Evolutionary conservation across 2,113 vertebrate species (phyloP), one percentile per base, ranked within the genome.

Genomic region (Ursus arctos): DNA sequence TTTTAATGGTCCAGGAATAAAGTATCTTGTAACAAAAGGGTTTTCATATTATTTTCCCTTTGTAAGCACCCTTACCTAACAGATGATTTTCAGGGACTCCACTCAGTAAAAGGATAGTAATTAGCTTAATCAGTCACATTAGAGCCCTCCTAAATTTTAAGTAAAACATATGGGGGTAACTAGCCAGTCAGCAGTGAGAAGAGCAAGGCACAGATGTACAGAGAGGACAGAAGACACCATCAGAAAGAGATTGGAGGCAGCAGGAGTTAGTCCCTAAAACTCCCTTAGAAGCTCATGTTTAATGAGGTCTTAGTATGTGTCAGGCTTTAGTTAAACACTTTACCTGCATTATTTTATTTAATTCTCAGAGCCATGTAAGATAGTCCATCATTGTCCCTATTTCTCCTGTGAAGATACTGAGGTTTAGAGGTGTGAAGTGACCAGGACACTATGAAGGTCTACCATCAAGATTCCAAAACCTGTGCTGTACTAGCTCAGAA

Each of bases 1-100:
- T 49, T 72, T 61, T 77, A 92, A 61, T 88, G 33, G 26, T 28
- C 87, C 61, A 43, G 36, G 36, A 94, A 81, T 91, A 49, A 92
- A 90, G 28, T 92, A 55, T 65, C 36, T 92, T 71, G 0, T 94
- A 76, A 91, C 69, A 93, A 80, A 83, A 88, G 5, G 0, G 5
- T 84, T 96, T 69, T 85, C 14, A 43, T 86, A 77, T 71, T 86
- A 47, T 61, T 85, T 96, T 49, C 31, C 31, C 36, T 92, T 95
- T 91, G 33, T 59, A 10, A 87, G 33, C 74, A 72, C 28, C 19
- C 24, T 84, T 76, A 55, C 11, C 24, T 79, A 61, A 80, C 67
- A 96, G 22, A 72, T 63, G 2, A 55, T 72, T n/a, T 95, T 53
- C 89, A 88, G 74, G 76, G 15, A 72, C 24, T 79, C 79, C 55